These are phyloP conservation scores for Suillia variegata DNA, from an alignment of 2,888 invertebrate species.

Conservation along the genomic window DNA sequence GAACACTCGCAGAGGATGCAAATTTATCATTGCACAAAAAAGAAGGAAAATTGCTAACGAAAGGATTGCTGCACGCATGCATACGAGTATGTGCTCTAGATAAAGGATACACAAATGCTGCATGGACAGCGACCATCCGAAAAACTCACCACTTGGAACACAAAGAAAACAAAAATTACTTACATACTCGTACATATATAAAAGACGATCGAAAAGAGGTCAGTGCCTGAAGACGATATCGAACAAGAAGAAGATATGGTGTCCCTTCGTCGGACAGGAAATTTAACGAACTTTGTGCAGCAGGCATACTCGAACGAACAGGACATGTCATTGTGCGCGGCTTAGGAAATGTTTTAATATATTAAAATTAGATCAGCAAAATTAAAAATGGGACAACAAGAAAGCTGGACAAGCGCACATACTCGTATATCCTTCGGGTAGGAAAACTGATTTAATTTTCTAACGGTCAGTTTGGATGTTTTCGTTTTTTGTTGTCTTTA, in stretches of 20 bases:
- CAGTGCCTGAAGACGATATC: neutral
- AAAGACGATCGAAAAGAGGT: constrained; percentile 5
- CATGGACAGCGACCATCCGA: neutral
- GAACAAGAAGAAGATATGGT: neutral
- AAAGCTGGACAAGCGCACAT: neutral
- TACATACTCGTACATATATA: neutral
- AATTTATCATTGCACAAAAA: neutral
- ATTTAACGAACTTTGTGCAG: neutral
- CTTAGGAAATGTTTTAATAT: neutral
- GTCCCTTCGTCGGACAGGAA: neutral
- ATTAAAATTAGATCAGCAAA: neutral
- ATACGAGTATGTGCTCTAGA: neutral
- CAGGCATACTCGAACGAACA: neutral
- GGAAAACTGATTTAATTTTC: neutral
- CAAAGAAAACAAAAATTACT: neutral
- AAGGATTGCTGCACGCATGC: neutral
- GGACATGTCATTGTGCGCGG: neutral
- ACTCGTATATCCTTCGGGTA: neutral
- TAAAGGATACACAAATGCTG: neutral
- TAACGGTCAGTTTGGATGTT: neutral
- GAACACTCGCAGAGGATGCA: neutral
- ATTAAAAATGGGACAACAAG: neutral
- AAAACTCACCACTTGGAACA: neutral
- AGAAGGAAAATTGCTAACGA: too few relatives aligned
- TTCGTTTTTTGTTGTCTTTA: neutral